A percentile compares a stretch with the other conserved stretches of the same genome.
These are phyloP conservation scores for Penaeus vannamei DNA, from an alignment of 1,140 invertebrate genomes.

Conservation along the genomic window DNA sequence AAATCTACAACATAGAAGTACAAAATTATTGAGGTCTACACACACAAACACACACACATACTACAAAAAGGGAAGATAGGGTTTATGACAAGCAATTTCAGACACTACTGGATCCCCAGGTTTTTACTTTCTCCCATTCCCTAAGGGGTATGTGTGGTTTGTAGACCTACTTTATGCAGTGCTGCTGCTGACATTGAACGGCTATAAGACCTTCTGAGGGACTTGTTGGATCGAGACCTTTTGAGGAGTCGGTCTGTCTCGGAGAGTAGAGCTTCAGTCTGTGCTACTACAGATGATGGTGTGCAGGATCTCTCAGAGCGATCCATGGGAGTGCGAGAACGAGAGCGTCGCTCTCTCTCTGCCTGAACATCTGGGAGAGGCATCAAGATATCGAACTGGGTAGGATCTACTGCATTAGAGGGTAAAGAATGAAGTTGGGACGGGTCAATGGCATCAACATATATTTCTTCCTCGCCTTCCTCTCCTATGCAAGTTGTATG, in stretches of 20 bases:
- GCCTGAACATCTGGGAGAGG: constrained; percentile 55
- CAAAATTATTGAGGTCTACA: no score
- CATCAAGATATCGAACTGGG: constrained; percentile 66
- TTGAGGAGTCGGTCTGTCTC: constrained; percentile 63
- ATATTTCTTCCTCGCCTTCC: constrained; percentile 54
- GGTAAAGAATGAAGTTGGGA: constrained; percentile 39
- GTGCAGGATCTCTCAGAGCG: constrained; percentile 56
- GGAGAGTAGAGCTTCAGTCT: constrained; percentile 64
- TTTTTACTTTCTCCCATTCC: no score
- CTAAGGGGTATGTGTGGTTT: no score
- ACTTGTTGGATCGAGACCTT: constrained; percentile 64
- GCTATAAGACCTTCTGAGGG: constrained; percentile 64
- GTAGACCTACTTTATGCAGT: constrained; percentile 62
- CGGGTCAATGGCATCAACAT: constrained; percentile 62
- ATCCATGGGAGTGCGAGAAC: constrained; percentile 57
- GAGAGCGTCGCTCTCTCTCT: constrained; percentile 55
- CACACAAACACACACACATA: no score
- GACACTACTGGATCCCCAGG: no score
- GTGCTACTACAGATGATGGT: constrained; percentile 44
- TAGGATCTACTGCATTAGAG: constrained; percentile 57
- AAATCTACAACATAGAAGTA: no score
- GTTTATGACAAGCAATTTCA: no score
- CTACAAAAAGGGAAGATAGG: no score
- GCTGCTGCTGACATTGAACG: constrained; percentile 59
- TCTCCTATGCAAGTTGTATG: constrained; percentile 31